Evolutionary conservation across 1,140 invertebrate genomes (phyloP), one percentile per base, ranked within the genome.

Genomic region (Euura saliciscinereae): DNA sequence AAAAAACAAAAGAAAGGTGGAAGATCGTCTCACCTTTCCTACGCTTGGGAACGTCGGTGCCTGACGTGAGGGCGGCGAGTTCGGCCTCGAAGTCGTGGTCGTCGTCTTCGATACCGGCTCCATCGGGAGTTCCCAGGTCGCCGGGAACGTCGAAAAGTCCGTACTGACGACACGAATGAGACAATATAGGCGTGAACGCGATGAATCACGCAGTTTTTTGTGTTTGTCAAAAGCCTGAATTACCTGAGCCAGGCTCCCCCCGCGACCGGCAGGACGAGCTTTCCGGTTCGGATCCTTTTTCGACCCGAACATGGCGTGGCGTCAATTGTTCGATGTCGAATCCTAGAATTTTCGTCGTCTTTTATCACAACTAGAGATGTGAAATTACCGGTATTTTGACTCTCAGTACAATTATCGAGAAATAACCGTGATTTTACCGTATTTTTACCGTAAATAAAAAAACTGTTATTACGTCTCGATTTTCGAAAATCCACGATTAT

Each of bases 1-100:
- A n/a, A n/a, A 65, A 67, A 72, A 43, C 42, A 6, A 44, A 72
- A 43, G 45, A 65, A 51, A 6, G 71, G 71, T 64, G 45, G 6
- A 43, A 2, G 11, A 71, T 70, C 64, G 28, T 43, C 65, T 64
- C 45, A 71, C 88, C 88, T 82, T 88, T 90, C 6, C 79, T 77
- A 51, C 89, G 86, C 78, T 87, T 85, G 71, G 81, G 80, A 83
- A 85, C 73, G 71, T 80, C 83, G 66, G 87, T 85, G 45, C 90
- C 90, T 65, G 90, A 88, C 71, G 93, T 90, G 51, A 97, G 90
- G 4, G 93, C 94, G 68, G 92, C 90, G 69, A 97, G 85, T 85
- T 98, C 96, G 43, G 95, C 95, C 85, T 98, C 96, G 43, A 97
- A 87, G 80, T 96, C 95, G 73, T 92, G 92, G 81, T 97, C 94